Conservation (phyloP, 2,888 invertebrate genomes). For the Agrilus cyanescens region DNA sequence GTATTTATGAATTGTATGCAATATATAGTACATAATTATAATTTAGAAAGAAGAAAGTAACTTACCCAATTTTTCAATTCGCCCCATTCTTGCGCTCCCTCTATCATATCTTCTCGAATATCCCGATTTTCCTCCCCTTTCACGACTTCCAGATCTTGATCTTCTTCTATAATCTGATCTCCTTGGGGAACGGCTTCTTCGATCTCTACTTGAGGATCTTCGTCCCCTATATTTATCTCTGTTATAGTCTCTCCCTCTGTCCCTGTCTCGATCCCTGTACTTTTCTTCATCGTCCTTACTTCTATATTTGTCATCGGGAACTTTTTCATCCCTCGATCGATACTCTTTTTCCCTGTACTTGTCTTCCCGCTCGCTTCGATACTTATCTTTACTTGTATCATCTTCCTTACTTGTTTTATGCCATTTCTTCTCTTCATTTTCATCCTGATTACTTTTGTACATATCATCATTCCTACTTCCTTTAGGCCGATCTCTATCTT, state of each 20-base stretch:
- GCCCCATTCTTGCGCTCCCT: slow-evolving; percentile 35
- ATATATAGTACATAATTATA: slow-evolving; percentile 1
- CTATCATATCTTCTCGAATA: slow-evolving; percentile 36
- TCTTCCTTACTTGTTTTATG: slow-evolving; percentile 1
- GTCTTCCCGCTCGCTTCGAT: slow-evolving; percentile 6
- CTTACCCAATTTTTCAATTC: slow-evolving; percentile 38
- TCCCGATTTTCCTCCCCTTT: slow-evolving; percentile 19
- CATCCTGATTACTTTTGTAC: slow-evolving; percentile 8
- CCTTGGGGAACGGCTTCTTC: slow-evolving; percentile 21
- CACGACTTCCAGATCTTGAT: slow-evolving; percentile 24
- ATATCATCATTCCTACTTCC: slow-evolving; percentile 7
- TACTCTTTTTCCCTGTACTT: slow-evolving; percentile 16
- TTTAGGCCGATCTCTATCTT: slow-evolving; percentile 6
- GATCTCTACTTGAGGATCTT: slow-evolving; percentile 20
- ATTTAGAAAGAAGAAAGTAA: not conserved
- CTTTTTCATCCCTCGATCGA: slow-evolving; percentile 12
- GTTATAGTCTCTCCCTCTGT: slow-evolving; percentile 8
- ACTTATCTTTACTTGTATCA: slow-evolving; percentile 4
- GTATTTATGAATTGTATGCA: not conserved
- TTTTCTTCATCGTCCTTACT: slow-evolving; percentile 22
- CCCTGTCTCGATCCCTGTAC: slow-evolving; percentile 26
- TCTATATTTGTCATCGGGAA: slow-evolving; percentile 18
- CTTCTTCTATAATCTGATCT: slow-evolving; percentile 18
- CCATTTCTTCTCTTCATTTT: slow-evolving; percentile 9
- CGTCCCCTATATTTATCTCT: slow-evolving; percentile 8